Evolutionary conservation across 2,888 invertebrate species (phyloP).

Genomic region (Chirona hameri): DNA sequence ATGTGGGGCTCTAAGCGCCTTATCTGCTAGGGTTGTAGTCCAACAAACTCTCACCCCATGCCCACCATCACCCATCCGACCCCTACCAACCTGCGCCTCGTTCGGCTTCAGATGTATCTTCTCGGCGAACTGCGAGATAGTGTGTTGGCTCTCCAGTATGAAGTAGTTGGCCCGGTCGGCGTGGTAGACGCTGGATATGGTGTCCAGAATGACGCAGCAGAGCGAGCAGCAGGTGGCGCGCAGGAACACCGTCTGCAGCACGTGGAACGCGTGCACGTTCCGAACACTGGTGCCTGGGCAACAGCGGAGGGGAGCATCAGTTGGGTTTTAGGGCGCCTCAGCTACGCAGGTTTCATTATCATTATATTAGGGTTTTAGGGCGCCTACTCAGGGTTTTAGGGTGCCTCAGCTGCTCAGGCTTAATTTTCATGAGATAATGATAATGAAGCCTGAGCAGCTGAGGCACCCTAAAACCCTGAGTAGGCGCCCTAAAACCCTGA

Average conservation of each 20-base stretch:
- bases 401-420: too few relatives aligned
- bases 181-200: constrained; percentile 90
- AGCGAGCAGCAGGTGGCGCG: constrained; percentile 81
- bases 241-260: constrained; percentile 88
- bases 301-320: constrained; percentile 29
- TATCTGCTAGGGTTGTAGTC: too few relatives aligned
- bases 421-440: too few relatives aligned
- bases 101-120: constrained; percentile 82
- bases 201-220: constrained; percentile 88
- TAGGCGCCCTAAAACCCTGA: too few relatives aligned
- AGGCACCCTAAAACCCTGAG: too few relatives aligned
- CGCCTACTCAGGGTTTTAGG: too few relatives aligned
- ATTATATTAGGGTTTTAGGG: too few relatives aligned
- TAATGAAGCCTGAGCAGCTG: too few relatives aligned
- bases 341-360: too few relatives aligned
- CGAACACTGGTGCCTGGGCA: constrained; percentile 72
- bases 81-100: constrained; percentile 60
- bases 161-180: constrained; percentile 98
- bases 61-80: constrained; percentile 32
- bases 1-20: too few relatives aligned
- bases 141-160: constrained; percentile 93
- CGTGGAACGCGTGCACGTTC: constrained; percentile 94
- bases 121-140: constrained; percentile 92
- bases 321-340: too few relatives aligned
- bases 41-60: too few relatives aligned